Evolutionary conservation across 2,888 invertebrate genomes (phyloP).

Genomic region (Drosophila borealis): DNA sequence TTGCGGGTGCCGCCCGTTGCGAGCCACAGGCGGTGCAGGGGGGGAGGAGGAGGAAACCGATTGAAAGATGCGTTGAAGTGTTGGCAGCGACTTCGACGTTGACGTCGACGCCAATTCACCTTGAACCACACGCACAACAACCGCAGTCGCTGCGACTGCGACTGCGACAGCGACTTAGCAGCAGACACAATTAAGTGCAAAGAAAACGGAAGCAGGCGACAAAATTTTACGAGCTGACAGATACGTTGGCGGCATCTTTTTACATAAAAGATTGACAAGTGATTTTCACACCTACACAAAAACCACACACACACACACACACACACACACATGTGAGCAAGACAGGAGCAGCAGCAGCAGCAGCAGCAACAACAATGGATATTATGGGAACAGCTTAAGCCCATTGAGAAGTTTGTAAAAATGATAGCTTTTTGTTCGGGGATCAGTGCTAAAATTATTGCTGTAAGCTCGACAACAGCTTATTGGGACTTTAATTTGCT

Average conservation of each 20-base stretch:
- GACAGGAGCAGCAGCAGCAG: slow-evolving; percentile 20
- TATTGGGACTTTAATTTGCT: slow-evolving; percentile 58
- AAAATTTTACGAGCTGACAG: slow-evolving; percentile 73
- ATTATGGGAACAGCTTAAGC: slow-evolving; percentile 4
- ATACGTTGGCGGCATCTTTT: slow-evolving; percentile 61
- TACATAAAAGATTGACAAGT: slow-evolving; percentile 81
- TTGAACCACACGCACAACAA: slow-evolving; percentile 79
- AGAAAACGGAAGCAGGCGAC: slow-evolving; percentile 73
- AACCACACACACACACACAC: background rate
- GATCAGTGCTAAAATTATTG: slow-evolving; percentile 29
- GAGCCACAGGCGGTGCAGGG: slow-evolving; percentile 19
- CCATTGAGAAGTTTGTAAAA: slow-evolving; percentile 43
- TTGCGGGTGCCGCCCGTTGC: slow-evolving; percentile 43
- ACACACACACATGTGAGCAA: slow-evolving; percentile 15
- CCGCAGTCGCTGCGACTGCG: slow-evolving; percentile 26
- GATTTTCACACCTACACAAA: slow-evolving; percentile 69
- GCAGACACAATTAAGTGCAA: slow-evolving; percentile 78
- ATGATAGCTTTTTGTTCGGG: slow-evolving; percentile 33
- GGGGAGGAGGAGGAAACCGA: slow-evolving; percentile 49
- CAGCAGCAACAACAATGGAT: slow-evolving; percentile 30
- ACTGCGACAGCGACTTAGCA: slow-evolving; percentile 34
- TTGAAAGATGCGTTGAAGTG: slow-evolving; percentile 80
- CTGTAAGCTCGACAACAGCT: slow-evolving; percentile 21
- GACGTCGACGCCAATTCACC: slow-evolving; percentile 69
- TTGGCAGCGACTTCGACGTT: slow-evolving; percentile 57